Percentiles rank a stretch among this genome's conserved stretches.
Conservation (phyloP, 2,888 invertebrate species). For the Dastarcus helophoroides region DNA sequence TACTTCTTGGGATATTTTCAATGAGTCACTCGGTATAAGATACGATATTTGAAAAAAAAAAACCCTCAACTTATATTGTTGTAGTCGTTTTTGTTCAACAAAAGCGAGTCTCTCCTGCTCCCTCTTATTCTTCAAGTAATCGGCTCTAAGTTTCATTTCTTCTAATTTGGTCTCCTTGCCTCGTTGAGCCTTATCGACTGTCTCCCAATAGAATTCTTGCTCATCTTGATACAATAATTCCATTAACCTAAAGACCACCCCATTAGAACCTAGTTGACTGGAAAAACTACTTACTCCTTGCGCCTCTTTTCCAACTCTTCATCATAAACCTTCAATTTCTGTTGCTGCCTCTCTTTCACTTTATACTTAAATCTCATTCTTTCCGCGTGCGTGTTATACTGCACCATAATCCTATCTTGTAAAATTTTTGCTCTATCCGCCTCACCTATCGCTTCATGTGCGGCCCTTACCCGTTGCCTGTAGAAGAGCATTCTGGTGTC, state of each 20-base stretch:
- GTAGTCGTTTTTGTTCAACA: constrained; percentile 34
- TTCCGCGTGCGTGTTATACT: constrained; percentile 25
- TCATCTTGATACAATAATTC: constrained; percentile 42
- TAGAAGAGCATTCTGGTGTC: constrained; percentile 22
- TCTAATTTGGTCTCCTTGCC: constrained; percentile 40
- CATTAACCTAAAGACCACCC: constrained; percentile 35
- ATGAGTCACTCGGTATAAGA: no score
- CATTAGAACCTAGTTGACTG: not conserved
- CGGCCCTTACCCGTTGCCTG: constrained; percentile 19
- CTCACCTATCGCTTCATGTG: constrained; percentile 11
- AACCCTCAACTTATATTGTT: constrained; percentile 36
- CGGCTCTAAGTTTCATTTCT: constrained; percentile 40
- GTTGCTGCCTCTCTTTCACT: constrained; percentile 25
- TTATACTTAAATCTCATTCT: constrained; percentile 21
- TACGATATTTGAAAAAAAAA: not conserved
- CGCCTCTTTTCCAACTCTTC: constrained; percentile 33
- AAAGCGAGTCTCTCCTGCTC: constrained; percentile 44
- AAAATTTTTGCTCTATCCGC: constrained; percentile 10
- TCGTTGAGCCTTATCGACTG: constrained; percentile 43
- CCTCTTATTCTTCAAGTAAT: constrained; percentile 38
- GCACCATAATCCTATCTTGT: constrained; percentile 17
- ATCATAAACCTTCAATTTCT: constrained; percentile 27
- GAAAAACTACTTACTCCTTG: constrained; percentile 30
- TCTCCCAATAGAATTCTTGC: constrained; percentile 40
- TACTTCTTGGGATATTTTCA: no score